Evolutionary conservation across 1,140 invertebrate species (phyloP).

Genomic region (Watersipora subatra): DNA sequence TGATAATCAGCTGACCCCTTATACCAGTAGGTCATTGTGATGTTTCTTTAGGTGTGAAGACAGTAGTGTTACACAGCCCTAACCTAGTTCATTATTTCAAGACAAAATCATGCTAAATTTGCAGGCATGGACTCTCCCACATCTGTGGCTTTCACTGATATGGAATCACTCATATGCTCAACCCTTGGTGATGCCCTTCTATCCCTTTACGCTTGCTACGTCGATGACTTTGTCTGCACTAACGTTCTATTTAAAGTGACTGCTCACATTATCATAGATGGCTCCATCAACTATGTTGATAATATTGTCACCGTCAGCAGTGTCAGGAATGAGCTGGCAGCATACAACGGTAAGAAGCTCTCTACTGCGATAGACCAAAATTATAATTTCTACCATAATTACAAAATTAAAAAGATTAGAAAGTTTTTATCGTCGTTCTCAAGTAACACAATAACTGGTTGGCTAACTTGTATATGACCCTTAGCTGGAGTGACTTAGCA

Average conservation of each 20-base stretch:
- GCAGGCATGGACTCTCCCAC: background rate
- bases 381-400: background rate
- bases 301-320: background rate
- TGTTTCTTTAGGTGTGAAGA: too few species aligned
- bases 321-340: background rate
- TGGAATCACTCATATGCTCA: background rate
- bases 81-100: too few species aligned
- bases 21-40: background rate
- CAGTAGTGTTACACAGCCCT: too few species aligned
- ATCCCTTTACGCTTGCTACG: background rate
- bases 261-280: background rate
- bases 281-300: background rate
- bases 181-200: background rate
- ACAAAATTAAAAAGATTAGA: background rate
- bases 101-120: background rate
- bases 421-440: background rate
- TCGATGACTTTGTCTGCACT: background rate
- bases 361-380: background rate
- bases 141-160: background rate
- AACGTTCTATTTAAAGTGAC: background rate
- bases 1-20: background rate
- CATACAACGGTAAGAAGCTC: background rate
- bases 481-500: too few species aligned
- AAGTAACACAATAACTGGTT: background rate
- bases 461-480: background rate